Conservation (phyloP, 2,888 invertebrate genomes). For the Pyrocoelia pectoralis region DNA sequence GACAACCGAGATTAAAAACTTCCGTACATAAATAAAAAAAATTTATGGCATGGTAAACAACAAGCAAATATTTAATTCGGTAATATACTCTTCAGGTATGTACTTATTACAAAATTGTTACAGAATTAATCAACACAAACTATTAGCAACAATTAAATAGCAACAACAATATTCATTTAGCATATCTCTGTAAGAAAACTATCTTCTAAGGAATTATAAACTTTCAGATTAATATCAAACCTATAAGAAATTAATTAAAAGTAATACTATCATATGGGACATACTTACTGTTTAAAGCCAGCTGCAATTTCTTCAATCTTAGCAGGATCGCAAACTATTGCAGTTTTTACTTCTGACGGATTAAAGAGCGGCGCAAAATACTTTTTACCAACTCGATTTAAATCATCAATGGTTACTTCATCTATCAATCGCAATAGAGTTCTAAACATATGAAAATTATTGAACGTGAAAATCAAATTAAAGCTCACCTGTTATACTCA, state of each 20-base stretch:
- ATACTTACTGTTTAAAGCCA: constrained; percentile 65
- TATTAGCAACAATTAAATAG: constrained; percentile 3
- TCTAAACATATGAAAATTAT: constrained; percentile 57
- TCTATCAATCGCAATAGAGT: constrained; percentile 72
- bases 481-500: constrained; percentile 70
- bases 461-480: neutral
- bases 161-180: neutral
- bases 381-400: constrained; percentile 72
- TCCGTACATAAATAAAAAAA: no score
- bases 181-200: constrained; percentile 64
- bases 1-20: no score
- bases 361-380: constrained; percentile 77
- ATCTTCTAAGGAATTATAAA: constrained; percentile 69
- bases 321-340: constrained; percentile 79
- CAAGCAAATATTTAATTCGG: no score
- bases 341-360: constrained; percentile 66
- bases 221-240: constrained; percentile 65
- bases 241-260: constrained; percentile 60
- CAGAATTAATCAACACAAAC: neutral
- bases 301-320: constrained; percentile 73
- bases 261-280: neutral
- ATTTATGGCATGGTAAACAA: no score
- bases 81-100: neutral
- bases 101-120: neutral
- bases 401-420: constrained; percentile 68